A percentile compares a stretch with the other conserved stretches of the same genome.
Conservation (phyloP, 2,888 invertebrate species). For the Lasioglossum malachurum region DNA sequence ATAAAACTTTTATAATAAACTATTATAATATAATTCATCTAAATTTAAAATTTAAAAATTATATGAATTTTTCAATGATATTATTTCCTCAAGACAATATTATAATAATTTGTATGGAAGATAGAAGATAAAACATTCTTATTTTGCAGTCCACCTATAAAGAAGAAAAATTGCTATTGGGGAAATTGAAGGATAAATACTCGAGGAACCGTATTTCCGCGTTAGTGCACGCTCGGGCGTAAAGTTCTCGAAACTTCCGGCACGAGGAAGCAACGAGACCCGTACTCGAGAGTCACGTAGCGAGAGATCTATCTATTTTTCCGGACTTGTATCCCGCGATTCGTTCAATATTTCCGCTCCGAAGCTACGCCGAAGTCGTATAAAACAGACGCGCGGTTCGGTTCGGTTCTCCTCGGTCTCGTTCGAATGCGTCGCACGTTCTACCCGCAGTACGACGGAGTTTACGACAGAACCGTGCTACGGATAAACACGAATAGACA, state of each 20-base stretch:
- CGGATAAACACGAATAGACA: conserved; percentile 6
- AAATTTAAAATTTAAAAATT: too few relatives aligned
- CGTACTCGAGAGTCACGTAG: background rate
- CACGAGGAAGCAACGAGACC: background rate
- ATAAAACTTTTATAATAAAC: too few relatives aligned
- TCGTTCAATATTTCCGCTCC: conserved; percentile 8
- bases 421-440: conserved; percentile 3
- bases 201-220: background rate
- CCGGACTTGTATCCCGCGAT: background rate
- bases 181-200: background rate
- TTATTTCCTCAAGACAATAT: too few relatives aligned
- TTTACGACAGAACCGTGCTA: background rate
- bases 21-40: too few relatives aligned
- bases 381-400: background rate
- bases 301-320: conserved; percentile 1
- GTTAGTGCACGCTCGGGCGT: background rate
- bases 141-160: too few relatives aligned
- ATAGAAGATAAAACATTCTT: too few relatives aligned
- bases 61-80: too few relatives aligned
- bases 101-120: too few relatives aligned
- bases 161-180: too few relatives aligned
- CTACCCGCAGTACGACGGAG: background rate
- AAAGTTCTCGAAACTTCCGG: background rate
- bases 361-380: background rate
- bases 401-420: background rate